Conservation (phyloP, 2,797 vertebrate species). For the Phoeniculus purpureus region DNA sequence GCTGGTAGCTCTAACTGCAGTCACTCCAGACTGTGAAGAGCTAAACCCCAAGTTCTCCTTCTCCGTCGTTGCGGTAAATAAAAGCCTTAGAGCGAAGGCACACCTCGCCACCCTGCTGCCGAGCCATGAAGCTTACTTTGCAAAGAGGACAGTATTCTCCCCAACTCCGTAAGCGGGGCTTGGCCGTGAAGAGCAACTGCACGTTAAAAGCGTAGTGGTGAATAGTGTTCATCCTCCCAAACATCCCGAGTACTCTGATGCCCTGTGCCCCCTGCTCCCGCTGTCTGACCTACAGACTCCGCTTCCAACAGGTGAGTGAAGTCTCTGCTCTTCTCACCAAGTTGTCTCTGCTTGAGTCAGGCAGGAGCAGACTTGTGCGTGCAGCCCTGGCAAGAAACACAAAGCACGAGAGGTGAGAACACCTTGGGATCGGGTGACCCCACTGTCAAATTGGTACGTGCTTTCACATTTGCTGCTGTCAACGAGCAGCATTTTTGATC, state of each 20-base stretch:
- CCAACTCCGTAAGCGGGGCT: not conserved
- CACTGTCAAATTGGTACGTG: not conserved
- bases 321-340: not conserved
- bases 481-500: not conserved
- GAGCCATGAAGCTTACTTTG: constrained; percentile 5
- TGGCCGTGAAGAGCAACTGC: not conserved
- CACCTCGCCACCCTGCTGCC: not conserved
- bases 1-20: constrained; percentile 7
- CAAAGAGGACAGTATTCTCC: not conserved
- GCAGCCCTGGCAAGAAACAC: not conserved
- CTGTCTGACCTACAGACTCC: not conserved
- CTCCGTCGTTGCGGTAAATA: not conserved
- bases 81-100: not conserved
- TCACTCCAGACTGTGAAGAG: not conserved
- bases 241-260: not conserved
- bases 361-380: not conserved
- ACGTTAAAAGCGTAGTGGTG: not conserved
- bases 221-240: not conserved
- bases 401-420: not conserved
- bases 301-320: not conserved
- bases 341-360: not conserved
- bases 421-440: not conserved
- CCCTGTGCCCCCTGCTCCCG: not conserved
- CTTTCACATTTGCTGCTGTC: accelerated
- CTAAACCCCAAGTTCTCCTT: not conserved